These are phyloP conservation scores for Anisognathus igniventris DNA, from an alignment of 2,797 vertebrate genomes.

Conservation along the genomic window DNA sequence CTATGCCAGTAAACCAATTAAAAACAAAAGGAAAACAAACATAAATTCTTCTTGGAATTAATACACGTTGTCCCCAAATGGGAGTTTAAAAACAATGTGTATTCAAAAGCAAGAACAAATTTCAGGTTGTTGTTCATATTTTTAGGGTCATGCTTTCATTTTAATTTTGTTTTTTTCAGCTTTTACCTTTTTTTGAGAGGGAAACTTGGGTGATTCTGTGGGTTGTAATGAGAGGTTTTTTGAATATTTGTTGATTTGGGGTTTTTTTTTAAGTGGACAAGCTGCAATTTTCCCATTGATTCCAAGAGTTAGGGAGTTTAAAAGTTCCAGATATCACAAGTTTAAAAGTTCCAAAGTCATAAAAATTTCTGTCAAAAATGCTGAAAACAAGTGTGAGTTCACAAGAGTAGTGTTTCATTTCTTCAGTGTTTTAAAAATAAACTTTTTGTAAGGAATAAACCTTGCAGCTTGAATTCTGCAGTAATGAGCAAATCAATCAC, in stretches of 20 bases:
- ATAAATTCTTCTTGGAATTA: background rate
- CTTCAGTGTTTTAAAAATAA: background rate
- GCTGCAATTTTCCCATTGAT: background rate
- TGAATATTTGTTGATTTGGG: accelerated
- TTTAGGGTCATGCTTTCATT: background rate
- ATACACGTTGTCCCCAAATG: background rate
- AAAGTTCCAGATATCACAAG: background rate
- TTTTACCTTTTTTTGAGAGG: background rate
- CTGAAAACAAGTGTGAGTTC: background rate
- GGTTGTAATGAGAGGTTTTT: background rate
- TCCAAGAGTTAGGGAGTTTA: background rate
- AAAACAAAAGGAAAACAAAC: background rate
- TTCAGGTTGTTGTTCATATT: background rate
- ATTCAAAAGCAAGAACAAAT: background rate
- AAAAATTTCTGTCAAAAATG: background rate
- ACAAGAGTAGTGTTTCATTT: background rate
- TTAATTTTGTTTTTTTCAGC: background rate
- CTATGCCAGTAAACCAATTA: background rate
- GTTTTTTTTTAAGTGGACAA: background rate
- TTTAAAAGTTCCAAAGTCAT: background rate
- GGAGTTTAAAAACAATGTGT: background rate
- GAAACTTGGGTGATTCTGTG: background rate
- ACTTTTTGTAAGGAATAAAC: background rate
- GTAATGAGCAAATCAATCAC: background rate
- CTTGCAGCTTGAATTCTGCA: background rate